These are phyloP conservation scores for Ectemnius lituratus DNA, from an alignment of 2,888 invertebrate genomes.

Conservation along the genomic window DNA sequence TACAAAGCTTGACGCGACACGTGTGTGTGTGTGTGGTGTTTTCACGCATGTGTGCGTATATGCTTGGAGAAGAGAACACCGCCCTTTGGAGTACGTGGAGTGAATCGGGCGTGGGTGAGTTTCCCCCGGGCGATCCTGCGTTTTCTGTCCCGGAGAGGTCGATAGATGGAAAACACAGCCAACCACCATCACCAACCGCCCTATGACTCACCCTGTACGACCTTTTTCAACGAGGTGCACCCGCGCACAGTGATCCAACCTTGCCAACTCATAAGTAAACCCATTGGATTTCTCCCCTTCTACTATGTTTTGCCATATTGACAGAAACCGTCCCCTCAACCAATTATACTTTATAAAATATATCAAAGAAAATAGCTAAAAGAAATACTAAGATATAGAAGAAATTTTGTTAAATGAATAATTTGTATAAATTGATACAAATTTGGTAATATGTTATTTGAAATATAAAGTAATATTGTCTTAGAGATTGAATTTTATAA, in stretches of 20 bases:
- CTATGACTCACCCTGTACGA: constrained; percentile 51
- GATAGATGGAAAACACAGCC: constrained; percentile 64
- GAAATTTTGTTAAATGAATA: too few species aligned
- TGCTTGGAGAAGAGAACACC: not conserved
- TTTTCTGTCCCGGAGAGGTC: constrained; percentile 62
- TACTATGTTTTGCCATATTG: not conserved
- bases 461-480: too few species aligned
- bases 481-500: too few species aligned
- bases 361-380: too few species aligned
- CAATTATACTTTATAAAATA: too few species aligned
- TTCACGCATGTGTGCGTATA: too few species aligned
- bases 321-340: not conserved
- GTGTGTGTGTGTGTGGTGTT: too few species aligned
- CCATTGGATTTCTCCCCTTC: not conserved
- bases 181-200: constrained; percentile 13
- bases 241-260: constrained; percentile 32
- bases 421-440: too few species aligned
- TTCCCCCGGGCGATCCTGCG: constrained; percentile 51
- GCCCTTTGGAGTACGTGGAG: constrained; percentile 10
- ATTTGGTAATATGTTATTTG: too few species aligned
- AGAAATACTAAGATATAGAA: not conserved
- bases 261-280: constrained; percentile 23
- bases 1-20: constrained; percentile 3
- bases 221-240: constrained; percentile 51
- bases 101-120: constrained; percentile 30